These are phyloP conservation scores for Drosophila equinoxialis DNA, from an alignment of 1,140 invertebrate species.

Conservation along the genomic window DNA sequence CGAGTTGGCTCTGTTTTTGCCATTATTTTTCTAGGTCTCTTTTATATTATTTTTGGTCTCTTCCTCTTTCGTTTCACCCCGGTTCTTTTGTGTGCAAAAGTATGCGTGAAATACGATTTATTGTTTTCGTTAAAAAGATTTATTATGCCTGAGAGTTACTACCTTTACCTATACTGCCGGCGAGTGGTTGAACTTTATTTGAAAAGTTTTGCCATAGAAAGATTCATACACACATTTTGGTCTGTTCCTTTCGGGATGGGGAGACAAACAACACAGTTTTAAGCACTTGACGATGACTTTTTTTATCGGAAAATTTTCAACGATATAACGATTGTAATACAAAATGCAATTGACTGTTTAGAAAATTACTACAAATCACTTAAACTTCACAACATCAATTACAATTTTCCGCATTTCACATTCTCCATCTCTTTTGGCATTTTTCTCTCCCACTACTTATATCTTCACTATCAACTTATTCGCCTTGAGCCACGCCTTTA, in stretches of 20 bases:
- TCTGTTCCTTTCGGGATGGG: neutral
- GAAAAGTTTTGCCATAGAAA: constrained; percentile 64
- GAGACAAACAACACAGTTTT: constrained; percentile 1
- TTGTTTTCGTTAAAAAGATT: constrained; percentile 80
- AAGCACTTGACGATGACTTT: constrained; percentile 1
- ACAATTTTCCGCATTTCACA: constrained; percentile 21
- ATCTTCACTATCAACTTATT: neutral
- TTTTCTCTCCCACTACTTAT: neutral
- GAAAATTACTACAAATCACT: neutral
- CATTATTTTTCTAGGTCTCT: constrained; percentile 37
- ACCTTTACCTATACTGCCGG: constrained; percentile 14
- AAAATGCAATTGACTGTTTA: too few relatives aligned
- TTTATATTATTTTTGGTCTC: constrained; percentile 33
- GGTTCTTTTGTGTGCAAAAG: constrained; percentile 53
- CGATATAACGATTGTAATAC: too few relatives aligned
- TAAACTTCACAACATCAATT: constrained; percentile 40
- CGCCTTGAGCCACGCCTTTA: constrained; percentile 46
- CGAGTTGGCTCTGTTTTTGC: constrained; percentile 20
- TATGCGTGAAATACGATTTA: constrained; percentile 80
- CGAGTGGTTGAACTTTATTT: constrained; percentile 67
- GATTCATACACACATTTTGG: constrained; percentile 29
- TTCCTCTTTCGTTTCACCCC: constrained; percentile 8
- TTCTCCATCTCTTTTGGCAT: constrained; percentile 17
- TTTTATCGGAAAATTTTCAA: too few relatives aligned
- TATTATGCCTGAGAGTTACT: constrained; percentile 51